Percentiles rank a stretch among this genome's conserved stretches.
Evolutionary conservation across 2,888 invertebrate species (phyloP).

Genomic region (Strigamia transsilvanica): DNA sequence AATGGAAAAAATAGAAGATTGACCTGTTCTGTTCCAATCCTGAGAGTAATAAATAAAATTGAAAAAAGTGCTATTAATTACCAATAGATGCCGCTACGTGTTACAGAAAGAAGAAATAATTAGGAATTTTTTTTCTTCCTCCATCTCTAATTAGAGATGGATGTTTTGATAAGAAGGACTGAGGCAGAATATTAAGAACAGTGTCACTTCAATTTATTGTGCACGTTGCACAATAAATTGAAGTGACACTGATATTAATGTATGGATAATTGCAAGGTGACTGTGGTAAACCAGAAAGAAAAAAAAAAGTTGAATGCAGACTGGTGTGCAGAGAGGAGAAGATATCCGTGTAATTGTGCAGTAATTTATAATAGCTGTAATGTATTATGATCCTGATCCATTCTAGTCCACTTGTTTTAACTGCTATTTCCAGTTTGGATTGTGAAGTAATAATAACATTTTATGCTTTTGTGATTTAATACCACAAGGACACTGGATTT

Average conservation of each 20-base stretch:
- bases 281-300: background rate
- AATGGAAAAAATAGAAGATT: slow-evolving; percentile 1
- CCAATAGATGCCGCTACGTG: slow-evolving; percentile 35
- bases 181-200: slow-evolving; percentile 6
- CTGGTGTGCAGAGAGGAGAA: slow-evolving; percentile 35
- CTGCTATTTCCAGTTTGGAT: background rate
- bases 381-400: slow-evolving; percentile 19
- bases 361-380: slow-evolving; percentile 41
- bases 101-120: background rate
- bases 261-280: slow-evolving; percentile 37
- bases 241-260: slow-evolving; percentile 36
- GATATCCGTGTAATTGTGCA: slow-evolving; percentile 41
- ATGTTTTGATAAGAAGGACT: background rate
- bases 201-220: background rate
- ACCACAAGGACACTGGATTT: no score
- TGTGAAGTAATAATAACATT: background rate
- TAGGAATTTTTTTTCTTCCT: background rate
- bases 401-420: slow-evolving; percentile 48
- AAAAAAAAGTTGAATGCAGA: slow-evolving; percentile 1
- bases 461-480: background rate
- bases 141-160: slow-evolving; percentile 13
- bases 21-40: slow-evolving; percentile 19
- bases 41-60: background rate
- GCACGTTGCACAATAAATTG: slow-evolving; percentile 10
- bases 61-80: slow-evolving; percentile 5